phyloP scores from a whole-genome alignment of 2,113 vertebrate genomes.

The Gobius niger region DNA sequence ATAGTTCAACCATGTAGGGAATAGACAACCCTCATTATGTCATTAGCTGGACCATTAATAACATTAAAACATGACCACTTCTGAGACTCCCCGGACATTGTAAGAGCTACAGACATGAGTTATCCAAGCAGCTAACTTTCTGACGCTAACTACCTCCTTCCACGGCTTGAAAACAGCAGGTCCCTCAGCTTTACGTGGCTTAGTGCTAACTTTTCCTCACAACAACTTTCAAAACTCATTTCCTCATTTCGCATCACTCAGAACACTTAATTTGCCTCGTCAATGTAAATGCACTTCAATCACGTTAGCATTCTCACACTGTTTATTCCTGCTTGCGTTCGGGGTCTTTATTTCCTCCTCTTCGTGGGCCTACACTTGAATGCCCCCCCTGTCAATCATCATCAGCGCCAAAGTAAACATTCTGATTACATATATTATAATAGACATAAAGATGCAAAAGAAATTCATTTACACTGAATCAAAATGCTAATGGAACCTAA shows the following conservation, averaged over 20 bases:
- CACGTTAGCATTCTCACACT: not conserved
- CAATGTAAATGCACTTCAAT: slow-evolving; percentile 6
- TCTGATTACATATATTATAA: slow-evolving; percentile 45
- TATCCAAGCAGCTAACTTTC: too few species aligned
- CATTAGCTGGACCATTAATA: too few species aligned
- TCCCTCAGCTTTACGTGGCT: not conserved
- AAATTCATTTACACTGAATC: slow-evolving; percentile 42
- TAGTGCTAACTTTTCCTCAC: not conserved
- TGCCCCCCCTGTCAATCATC: slow-evolving; percentile 22
- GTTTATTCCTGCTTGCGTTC: slow-evolving; percentile 11
- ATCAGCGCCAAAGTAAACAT: slow-evolving; percentile 20
- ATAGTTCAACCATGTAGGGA: too few species aligned
- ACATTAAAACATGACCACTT: too few species aligned
- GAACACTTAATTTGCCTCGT: not conserved
- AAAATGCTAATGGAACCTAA: slow-evolving; percentile 45
- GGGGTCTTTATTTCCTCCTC: not conserved
- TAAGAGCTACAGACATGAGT: too few species aligned
- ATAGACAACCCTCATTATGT: too few species aligned
- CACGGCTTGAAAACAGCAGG: too few species aligned
- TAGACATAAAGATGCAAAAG: slow-evolving; percentile 39
- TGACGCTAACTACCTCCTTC: too few species aligned
- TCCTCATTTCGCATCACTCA: not conserved
- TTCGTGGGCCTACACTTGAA: slow-evolving; percentile 8
- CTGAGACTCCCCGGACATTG: too few species aligned
- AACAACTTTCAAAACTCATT: not conserved